Percentiles rank a stretch among this genome's conserved stretches.
These are phyloP conservation scores for Elachura formosa DNA, from an alignment of 2,113 vertebrate genomes.

Conservation along the genomic window DNA sequence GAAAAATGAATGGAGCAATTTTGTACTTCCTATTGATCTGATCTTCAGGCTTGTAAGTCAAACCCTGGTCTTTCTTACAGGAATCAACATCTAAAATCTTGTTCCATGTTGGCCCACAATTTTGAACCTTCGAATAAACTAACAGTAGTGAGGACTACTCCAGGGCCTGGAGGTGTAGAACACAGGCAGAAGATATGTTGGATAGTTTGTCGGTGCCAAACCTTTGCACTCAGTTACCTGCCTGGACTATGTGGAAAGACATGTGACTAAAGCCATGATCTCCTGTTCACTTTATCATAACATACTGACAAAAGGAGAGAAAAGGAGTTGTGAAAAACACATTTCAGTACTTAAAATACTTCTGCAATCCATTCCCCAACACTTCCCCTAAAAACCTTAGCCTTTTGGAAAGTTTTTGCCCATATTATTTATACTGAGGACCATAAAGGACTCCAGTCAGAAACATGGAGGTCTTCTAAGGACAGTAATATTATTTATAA, in stretches of 20 bases:
- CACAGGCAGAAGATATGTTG: background rate
- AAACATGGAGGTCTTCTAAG: background rate
- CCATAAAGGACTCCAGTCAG: background rate
- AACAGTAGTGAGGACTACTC: background rate
- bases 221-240: background rate
- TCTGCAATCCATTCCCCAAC: background rate
- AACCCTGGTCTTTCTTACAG: background rate
- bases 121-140: background rate
- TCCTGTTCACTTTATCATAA: background rate
- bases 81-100: background rate
- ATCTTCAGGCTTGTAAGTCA: background rate
- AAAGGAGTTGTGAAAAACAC: background rate
- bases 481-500: background rate
- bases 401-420: background rate
- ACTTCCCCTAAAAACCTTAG: background rate
- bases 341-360: background rate
- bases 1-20: slow-evolving; percentile 4
- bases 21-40: background rate
- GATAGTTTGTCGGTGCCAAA: background rate
- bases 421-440: background rate
- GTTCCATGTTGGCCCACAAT: background rate
- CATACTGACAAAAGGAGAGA: background rate
- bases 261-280: background rate
- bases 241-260: background rate
- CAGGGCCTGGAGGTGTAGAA: background rate